Evolutionary conservation across 2,888 invertebrate genomes (phyloP).

Genomic region (Ischnura elegans): DNA sequence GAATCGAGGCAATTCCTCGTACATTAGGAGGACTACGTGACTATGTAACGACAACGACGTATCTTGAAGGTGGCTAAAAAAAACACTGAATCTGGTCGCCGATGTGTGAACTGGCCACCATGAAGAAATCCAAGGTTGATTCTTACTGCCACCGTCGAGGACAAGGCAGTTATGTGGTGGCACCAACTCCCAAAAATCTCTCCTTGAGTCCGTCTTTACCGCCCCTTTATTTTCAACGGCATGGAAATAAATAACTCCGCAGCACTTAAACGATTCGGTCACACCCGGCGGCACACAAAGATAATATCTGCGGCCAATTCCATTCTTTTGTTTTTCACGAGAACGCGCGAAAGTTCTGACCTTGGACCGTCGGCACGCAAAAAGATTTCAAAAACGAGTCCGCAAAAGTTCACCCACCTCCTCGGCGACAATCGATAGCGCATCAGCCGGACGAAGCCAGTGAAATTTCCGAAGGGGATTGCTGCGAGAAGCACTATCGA

Average conservation of each 20-base stretch:
- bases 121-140: conserved; percentile 19
- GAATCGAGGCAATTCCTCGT: background rate
- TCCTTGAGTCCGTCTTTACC: background rate
- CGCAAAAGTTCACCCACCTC: background rate
- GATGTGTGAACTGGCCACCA: background rate
- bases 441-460: background rate
- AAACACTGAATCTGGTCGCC: background rate
- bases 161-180: background rate
- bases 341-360: conserved; percentile 46
- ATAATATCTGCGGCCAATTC: conserved; percentile 38
- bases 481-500: background rate
- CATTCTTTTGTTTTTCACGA: conserved; percentile 24
- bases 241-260: conserved; percentile 3
- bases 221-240: conserved; percentile 24
- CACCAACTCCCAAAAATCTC: background rate
- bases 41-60: background rate
- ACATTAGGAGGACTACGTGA: background rate
- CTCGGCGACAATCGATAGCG: background rate
- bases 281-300: conserved; percentile 37
- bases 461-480: background rate
- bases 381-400: conserved; percentile 20
- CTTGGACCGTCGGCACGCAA: conserved; percentile 39
- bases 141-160: background rate
- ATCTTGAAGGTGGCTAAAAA: background rate
- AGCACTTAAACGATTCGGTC: conserved; percentile 18